Conservation (phyloP, 1,140 invertebrate genomes). For the Antheraea pernyi region DNA sequence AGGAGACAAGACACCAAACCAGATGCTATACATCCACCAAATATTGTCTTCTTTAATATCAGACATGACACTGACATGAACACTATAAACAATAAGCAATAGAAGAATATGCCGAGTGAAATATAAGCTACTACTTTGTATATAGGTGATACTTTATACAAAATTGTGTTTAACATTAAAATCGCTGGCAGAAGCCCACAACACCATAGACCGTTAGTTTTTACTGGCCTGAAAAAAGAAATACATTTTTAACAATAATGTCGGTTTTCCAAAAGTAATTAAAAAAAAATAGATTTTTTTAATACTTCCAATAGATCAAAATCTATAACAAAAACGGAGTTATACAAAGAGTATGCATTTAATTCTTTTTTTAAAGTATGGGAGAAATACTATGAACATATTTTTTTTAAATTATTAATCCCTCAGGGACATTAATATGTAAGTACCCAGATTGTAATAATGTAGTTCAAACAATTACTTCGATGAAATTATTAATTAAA, state of each 20-base stretch:
- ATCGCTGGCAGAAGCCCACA: conserved; percentile 47
- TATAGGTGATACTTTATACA: conserved; percentile 45
- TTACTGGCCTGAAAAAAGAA: conserved; percentile 50
- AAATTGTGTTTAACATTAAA: conserved; percentile 38
- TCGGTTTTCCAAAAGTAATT: no score
- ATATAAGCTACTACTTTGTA: conserved; percentile 47
- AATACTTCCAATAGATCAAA: no score
- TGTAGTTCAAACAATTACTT: no score
- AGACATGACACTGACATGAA: conserved; percentile 52
- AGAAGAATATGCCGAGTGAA: conserved; percentile 44
- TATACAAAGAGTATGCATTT: no score
- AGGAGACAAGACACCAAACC: conserved; percentile 41
- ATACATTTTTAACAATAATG: neutral
- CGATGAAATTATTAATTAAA: no score
- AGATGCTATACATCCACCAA: conserved; percentile 51
- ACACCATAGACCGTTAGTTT: conserved; percentile 62
- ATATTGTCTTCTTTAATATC: conserved; percentile 42
- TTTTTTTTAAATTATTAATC: no score
- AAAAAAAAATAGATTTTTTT: no score
- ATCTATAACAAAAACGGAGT: no score
- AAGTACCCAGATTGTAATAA: no score
- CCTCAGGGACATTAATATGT: no score
- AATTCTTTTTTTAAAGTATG: no score
- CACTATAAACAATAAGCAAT: conserved; percentile 48
- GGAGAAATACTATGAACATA: no score